Evolutionary conservation across 2,888 invertebrate species (phyloP).

Genomic region (Drosophila crucigera): DNA sequence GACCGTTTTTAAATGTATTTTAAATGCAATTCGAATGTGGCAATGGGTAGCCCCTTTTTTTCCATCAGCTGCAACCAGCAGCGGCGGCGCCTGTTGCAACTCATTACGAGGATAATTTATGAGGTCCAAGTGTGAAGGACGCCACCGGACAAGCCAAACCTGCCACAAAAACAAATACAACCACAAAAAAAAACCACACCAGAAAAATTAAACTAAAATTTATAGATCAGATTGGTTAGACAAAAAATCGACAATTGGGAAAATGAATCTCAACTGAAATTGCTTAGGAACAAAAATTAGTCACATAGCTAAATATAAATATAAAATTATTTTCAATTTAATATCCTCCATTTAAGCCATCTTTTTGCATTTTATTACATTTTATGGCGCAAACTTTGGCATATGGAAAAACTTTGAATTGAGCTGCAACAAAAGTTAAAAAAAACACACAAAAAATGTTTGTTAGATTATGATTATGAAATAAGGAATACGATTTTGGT

Average conservation of each 20-base stretch:
- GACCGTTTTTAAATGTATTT: conserved; percentile 77
- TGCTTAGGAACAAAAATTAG: not conserved
- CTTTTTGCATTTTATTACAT: not conserved
- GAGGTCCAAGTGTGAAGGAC: conserved; percentile 78
- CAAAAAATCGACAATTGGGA: not conserved
- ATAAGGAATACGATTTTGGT: not conserved
- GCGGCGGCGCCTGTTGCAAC: conserved; percentile 75
- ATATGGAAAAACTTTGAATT: not conserved
- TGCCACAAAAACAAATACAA: conserved; percentile 36
- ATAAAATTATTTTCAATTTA: not conserved
- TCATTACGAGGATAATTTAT: conserved; percentile 83
- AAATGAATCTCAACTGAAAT: not conserved
- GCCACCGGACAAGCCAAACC: conserved; percentile 56
- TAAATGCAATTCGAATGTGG: conserved; percentile 80
- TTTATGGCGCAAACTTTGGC: not conserved
- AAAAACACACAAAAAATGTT: not conserved
- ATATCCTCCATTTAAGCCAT: not conserved
- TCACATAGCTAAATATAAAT: not conserved
- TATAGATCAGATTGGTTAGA: conserved; percentile 16
- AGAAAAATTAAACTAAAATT: conserved; percentile 26
- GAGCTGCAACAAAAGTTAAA: too few species aligned
- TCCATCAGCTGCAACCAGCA: conserved; percentile 9
- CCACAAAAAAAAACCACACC: conserved; percentile 7
- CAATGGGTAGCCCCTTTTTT: conserved; percentile 61
- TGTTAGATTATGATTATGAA: not conserved